Percentiles rank a stretch among this genome's conserved stretches.
Conservation (phyloP, 1,140 invertebrate species). For the Drosophila setifemur region DNA sequence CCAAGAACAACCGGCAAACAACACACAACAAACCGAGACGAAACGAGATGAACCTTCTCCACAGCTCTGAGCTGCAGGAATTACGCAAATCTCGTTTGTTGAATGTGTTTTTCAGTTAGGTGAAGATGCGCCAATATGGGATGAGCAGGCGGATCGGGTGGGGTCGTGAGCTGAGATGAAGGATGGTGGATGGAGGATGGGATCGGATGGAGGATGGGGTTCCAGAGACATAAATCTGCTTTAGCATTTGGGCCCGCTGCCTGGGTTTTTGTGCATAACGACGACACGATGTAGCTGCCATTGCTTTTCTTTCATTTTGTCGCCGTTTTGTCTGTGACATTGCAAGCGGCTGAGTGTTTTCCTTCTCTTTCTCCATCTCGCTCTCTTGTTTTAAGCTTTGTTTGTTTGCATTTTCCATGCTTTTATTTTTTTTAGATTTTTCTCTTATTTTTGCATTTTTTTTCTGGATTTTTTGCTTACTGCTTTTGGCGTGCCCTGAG, state of each 20-base stretch:
- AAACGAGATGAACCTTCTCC: constrained; percentile 57
- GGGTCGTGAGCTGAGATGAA: neutral
- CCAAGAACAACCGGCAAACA: constrained; percentile 28
- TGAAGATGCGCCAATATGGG: constrained; percentile 72
- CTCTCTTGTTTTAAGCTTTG: constrained; percentile 45
- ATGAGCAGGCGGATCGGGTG: constrained; percentile 13
- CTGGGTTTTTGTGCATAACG: constrained; percentile 67
- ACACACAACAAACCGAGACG: constrained; percentile 40
- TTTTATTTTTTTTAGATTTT: constrained; percentile 41
- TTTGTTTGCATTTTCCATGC: constrained; percentile 40
- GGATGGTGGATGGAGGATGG: neutral
- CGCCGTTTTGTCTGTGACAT: constrained; percentile 79
- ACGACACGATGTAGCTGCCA: constrained; percentile 74
- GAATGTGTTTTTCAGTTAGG: constrained; percentile 79
- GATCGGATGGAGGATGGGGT: neutral
- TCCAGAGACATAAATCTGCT: constrained; percentile 71
- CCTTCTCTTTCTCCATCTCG: constrained; percentile 15
- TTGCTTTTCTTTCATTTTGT: constrained; percentile 64
- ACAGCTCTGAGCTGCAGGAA: constrained; percentile 72
- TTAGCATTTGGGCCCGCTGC: constrained; percentile 59
- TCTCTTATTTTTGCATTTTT: constrained; percentile 31
- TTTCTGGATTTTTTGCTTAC: constrained; percentile 45
- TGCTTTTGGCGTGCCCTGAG: constrained; percentile 44
- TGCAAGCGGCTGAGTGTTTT: constrained; percentile 53
- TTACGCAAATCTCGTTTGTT: constrained; percentile 81